Conservation (phyloP, 2,888 invertebrate genomes). For the Heliconius ismenius region DNA sequence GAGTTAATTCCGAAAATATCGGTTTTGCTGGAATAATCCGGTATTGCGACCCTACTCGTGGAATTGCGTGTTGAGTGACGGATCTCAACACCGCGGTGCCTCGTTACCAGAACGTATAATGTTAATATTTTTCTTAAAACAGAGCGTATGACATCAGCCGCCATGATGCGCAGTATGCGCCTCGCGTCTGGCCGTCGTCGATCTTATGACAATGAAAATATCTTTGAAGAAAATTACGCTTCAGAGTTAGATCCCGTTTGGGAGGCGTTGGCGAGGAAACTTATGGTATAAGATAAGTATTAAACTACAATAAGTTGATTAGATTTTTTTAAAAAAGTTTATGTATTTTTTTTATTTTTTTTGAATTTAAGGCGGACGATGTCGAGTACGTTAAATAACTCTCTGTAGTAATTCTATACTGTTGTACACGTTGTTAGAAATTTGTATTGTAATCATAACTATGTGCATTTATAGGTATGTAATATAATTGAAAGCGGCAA, state of each 20-base stretch:
- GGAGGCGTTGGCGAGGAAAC: conserved; percentile 68
- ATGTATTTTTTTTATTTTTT: not conserved
- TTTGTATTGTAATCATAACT: not conserved
- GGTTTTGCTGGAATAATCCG: no score
- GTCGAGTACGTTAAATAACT: not conserved
- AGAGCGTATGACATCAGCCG: conserved; percentile 66
- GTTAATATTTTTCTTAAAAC: conserved; percentile 30
- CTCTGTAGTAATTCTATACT: no score
- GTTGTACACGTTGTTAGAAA: not conserved
- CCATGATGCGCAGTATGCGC: conserved; percentile 67
- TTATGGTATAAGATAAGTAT: conserved; percentile 52
- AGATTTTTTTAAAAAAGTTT: not conserved
- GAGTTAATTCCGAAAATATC: not conserved
- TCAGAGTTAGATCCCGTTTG: conserved; percentile 61
- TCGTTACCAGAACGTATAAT: no score
- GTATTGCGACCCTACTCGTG: no score
- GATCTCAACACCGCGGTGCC: no score
- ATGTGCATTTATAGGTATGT: not conserved
- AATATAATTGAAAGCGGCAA: not conserved
- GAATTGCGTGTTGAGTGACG: no score
- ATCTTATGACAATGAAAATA: conserved; percentile 44
- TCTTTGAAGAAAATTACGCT: conserved; percentile 51
- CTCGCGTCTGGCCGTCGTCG: conserved; percentile 23
- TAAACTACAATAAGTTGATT: not conserved
- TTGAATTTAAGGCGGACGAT: not conserved